Evolutionary conservation across 1,140 invertebrate species (phyloP).

Genomic region (Halictus rubicundus): DNA sequence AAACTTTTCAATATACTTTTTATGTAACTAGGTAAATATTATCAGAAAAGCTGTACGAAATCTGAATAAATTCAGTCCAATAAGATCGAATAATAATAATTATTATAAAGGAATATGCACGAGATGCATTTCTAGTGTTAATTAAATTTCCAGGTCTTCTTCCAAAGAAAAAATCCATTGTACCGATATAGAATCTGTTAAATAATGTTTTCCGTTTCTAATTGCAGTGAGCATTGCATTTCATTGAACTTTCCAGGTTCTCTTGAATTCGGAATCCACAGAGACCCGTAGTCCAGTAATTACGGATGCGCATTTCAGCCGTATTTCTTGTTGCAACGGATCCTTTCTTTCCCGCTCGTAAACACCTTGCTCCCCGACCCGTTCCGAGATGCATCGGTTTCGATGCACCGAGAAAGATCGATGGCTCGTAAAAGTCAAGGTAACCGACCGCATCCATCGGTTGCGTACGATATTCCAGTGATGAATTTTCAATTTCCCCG

Average conservation of each 20-base stretch:
- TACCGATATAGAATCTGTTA: too few relatives aligned
- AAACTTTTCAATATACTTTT: too few relatives aligned
- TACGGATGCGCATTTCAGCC: conserved; percentile 3
- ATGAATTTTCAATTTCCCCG: conserved; percentile 40
- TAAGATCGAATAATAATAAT: too few relatives aligned
- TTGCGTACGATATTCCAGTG: conserved; percentile 33
- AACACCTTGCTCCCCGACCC: conserved; percentile 7
- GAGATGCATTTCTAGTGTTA: too few relatives aligned
- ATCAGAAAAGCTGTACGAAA: too few relatives aligned
- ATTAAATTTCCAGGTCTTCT: too few relatives aligned
- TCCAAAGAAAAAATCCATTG: too few relatives aligned
- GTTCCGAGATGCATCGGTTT: background rate
- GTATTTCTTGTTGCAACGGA: conserved; percentile 21
- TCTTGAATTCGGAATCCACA: background rate
- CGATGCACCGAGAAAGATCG: conserved; percentile 30
- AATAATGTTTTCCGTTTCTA: too few relatives aligned
- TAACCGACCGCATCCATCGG: conserved; percentile 27
- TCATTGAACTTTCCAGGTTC: background rate
- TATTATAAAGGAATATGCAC: too few relatives aligned
- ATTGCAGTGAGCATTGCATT: too few relatives aligned
- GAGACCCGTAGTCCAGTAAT: conserved; percentile 1
- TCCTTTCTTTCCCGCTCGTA: conserved; percentile 16
- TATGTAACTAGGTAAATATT: too few relatives aligned
- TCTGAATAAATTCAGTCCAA: too few relatives aligned
- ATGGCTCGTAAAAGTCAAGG: conserved; percentile 42